A percentile compares a stretch with the other conserved stretches of the same genome.
phyloP scores from a whole-genome alignment of 2,888 invertebrate species.

The Drosophila kokeensis region DNA sequence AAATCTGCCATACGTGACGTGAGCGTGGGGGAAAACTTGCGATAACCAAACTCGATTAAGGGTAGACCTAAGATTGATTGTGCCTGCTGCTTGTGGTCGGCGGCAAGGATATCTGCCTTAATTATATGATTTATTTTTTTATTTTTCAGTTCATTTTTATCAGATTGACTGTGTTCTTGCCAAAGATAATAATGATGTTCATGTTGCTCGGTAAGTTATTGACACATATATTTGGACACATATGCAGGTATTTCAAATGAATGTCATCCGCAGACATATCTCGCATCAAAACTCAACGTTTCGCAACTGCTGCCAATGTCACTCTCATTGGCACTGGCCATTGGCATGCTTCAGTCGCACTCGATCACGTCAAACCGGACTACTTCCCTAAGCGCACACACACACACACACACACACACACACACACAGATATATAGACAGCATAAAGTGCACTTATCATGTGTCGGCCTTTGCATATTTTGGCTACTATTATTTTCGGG shows the following conservation, averaged over 20 bases:
- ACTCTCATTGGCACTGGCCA: constrained; percentile 25
- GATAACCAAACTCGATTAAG: constrained; percentile 33
- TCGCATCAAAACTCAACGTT: constrained; percentile 9
- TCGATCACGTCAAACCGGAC: constrained; percentile 59
- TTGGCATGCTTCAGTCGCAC: constrained; percentile 51
- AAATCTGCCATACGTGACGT: constrained; percentile 37
- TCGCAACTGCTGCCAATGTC: constrained; percentile 22
- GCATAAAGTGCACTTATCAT: constrained; percentile 64
- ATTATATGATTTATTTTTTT: constrained; percentile 41
- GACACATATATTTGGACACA: background rate
- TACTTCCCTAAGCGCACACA: constrained; percentile 44
- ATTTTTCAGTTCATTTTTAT: constrained; percentile 1
- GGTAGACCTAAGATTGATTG: constrained; percentile 66
- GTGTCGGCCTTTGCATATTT: constrained; percentile 40
- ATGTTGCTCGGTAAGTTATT: constrained; percentile 44
- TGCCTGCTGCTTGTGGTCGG: constrained; percentile 50
- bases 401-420: constrained; percentile 18
- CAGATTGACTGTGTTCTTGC: constrained; percentile 24
- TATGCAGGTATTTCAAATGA: constrained; percentile 53
- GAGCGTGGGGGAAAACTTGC: background rate
- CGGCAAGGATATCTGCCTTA: constrained; percentile 50
- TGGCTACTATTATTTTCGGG: constrained; percentile 12
- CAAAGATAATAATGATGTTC: constrained; percentile 46
- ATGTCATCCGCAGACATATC: constrained; percentile 65
- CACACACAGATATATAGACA: constrained; percentile 9